These are phyloP conservation scores for Dioctria linearis DNA, from an alignment of 2,888 invertebrate genomes.

Conservation along the genomic window DNA sequence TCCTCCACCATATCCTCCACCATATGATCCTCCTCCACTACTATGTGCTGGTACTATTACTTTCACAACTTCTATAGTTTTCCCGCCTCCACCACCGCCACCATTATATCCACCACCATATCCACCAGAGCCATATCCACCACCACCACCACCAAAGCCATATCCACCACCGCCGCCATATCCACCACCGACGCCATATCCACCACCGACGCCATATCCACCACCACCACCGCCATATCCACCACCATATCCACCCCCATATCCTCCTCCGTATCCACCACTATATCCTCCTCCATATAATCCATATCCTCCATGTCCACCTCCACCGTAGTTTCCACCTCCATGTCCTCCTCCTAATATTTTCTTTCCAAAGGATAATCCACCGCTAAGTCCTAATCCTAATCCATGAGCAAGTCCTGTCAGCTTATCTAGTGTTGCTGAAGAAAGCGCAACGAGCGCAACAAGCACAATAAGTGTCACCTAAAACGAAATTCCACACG, in stretches of 20 bases:
- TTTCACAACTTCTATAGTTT: neutral
- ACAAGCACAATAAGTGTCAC: neutral
- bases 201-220: neutral
- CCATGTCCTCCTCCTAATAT: neutral
- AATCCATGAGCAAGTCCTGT: slow-evolving; percentile 18
- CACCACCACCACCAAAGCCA: neutral
- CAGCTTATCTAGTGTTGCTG: slow-evolving; percentile 24
- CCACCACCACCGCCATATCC: too few species aligned
- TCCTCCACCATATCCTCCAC: slow-evolving; percentile 47
- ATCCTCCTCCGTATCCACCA: slow-evolving; percentile 53
- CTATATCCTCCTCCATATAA: slow-evolving; percentile 43
- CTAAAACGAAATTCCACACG: slow-evolving; percentile 1
- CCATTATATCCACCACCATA: slow-evolving; percentile 12
- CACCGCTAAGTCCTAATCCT: slow-evolving; percentile 54
- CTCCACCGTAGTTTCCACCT: slow-evolving; percentile 43
- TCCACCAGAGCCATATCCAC: neutral
- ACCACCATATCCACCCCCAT: too few species aligned
- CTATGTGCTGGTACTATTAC: slow-evolving; percentile 1
- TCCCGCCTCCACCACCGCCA: slow-evolving; percentile 50
- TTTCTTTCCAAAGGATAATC: slow-evolving; percentile 5
- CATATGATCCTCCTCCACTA: slow-evolving; percentile 17
- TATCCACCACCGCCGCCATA: neutral
- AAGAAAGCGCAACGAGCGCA: neutral
- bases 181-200: slow-evolving; percentile 23
- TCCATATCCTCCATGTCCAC: slow-evolving; percentile 32